These are phyloP conservation scores for Synanthedon vespiformis DNA, from an alignment of 2,888 invertebrate species.

Conservation along the genomic window DNA sequence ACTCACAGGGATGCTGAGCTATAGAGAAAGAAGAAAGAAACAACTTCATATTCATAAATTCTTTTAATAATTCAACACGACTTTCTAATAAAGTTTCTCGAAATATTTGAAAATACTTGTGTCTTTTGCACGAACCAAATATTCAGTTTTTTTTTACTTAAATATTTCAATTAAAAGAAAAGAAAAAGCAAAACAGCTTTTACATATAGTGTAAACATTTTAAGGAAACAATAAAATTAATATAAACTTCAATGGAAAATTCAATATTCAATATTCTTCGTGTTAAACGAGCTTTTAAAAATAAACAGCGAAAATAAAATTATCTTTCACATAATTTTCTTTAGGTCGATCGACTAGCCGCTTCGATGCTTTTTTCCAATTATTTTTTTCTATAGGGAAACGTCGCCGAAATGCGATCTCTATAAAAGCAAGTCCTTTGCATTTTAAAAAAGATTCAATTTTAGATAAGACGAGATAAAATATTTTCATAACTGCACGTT, in stretches of 20 bases:
- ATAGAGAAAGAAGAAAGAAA: slow-evolving; percentile 11
- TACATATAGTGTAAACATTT: too few relatives aligned
- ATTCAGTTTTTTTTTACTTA: too few relatives aligned
- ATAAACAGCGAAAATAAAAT: too few relatives aligned
- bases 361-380: slow-evolving; percentile 41
- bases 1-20: slow-evolving; percentile 89
- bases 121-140: too few relatives aligned
- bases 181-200: too few relatives aligned
- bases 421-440: slow-evolving; percentile 35
- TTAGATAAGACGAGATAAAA: slow-evolving; percentile 37
- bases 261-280: too few relatives aligned
- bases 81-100: too few relatives aligned
- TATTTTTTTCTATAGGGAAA: slow-evolving; percentile 46
- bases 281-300: too few relatives aligned
- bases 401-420: slow-evolving; percentile 32
- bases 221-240: too few relatives aligned
- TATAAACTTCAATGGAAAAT: too few relatives aligned
- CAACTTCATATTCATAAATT: background rate
- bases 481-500: slow-evolving; percentile 1
- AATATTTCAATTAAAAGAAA: too few relatives aligned
- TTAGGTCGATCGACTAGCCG: slow-evolving; percentile 24
- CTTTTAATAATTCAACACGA: background rate
- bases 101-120: too few relatives aligned
- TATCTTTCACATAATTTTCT: slow-evolving; percentile 31
- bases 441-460: slow-evolving; percentile 53